Conservation (phyloP, 2,113 vertebrate species). For the Fregetta grallaria region DNA sequence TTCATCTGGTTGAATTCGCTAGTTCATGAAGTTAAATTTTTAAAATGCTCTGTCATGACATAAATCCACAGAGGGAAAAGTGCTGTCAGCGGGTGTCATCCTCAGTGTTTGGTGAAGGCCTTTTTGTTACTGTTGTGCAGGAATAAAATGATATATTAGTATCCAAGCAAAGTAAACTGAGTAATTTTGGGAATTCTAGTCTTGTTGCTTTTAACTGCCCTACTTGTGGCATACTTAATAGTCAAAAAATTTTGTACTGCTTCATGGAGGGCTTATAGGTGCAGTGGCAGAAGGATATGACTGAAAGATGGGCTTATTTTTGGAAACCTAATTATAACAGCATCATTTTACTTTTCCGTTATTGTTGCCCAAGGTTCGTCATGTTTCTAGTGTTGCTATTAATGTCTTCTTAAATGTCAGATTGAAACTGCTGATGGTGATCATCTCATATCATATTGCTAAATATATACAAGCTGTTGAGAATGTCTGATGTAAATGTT, state of each 20-base stretch:
- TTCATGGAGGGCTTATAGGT: not conserved
- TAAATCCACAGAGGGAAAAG: not conserved
- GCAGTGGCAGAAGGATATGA: not conserved
- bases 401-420: constrained; percentile 41
- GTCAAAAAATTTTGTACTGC: not conserved
- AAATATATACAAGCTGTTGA: not conserved
- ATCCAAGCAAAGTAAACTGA: not conserved
- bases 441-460: constrained; percentile 34
- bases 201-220: not conserved
- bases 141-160: not conserved
- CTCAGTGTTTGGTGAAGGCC: not conserved
- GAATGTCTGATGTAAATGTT: constrained; percentile 20
- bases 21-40: not conserved
- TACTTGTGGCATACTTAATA: not conserved
- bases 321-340: not conserved
- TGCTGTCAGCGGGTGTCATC: accelerated
- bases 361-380: constrained; percentile 36
- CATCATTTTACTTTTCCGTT: not conserved
- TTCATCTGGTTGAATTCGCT: not conserved
- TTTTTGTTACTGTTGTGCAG: not conserved
- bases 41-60: not conserved
- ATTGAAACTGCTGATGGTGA: constrained; percentile 33
- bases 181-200: not conserved
- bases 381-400: constrained; percentile 25
- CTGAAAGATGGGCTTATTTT: constrained; percentile 25